A percentile compares a stretch with the other conserved stretches of the same genome.
Conservation (phyloP, 1,140 invertebrate genomes). For the Teleogryllus occipitalis region DNA sequence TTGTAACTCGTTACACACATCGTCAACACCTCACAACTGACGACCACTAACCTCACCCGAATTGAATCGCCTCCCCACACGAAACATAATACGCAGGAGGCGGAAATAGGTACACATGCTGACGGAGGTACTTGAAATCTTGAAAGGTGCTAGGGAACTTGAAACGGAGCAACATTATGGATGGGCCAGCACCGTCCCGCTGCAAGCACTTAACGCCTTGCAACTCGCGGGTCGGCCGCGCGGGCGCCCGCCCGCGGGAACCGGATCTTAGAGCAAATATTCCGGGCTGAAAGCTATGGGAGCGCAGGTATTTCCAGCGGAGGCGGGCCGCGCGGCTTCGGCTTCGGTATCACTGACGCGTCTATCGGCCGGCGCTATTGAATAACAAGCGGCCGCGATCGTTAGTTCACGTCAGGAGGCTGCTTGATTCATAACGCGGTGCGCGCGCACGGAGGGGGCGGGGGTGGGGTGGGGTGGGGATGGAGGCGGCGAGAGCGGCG, state of each 20-base stretch:
- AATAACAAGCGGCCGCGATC: not conserved
- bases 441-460: too few species aligned
- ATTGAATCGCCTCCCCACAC: not conserved
- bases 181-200: not conserved
- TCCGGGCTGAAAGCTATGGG: not conserved
- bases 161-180: not conserved
- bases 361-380: not conserved
- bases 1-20: too few species aligned
- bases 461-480: too few species aligned
- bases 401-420: not conserved
- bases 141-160: not conserved
- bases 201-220: not conserved
- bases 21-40: too few species aligned
- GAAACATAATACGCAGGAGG: not conserved
- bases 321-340: not conserved
- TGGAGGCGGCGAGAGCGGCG: too few species aligned
- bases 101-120: not conserved
- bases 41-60: too few species aligned
- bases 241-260: not conserved
- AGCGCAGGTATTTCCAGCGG: not conserved
- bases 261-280: not conserved
- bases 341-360: not conserved
- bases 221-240: not conserved
- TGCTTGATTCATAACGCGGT: not conserved
- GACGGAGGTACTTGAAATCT: not conserved